These are phyloP conservation scores for Cephus nigrinus DNA, from an alignment of 2,888 invertebrate genomes.

Conservation along the genomic window DNA sequence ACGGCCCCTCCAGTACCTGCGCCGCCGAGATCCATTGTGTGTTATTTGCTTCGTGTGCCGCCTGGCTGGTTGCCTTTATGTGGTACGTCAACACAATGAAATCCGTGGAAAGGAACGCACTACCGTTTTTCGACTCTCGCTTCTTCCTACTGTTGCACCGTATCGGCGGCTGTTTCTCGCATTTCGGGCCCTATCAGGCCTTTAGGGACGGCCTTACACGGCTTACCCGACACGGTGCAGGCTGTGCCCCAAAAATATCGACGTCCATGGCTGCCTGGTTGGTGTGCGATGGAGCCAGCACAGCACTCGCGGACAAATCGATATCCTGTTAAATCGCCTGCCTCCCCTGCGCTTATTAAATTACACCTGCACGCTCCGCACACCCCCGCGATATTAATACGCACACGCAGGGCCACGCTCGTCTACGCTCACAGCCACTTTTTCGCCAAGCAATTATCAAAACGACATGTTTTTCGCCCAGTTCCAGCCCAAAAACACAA, in stretches of 20 bases:
- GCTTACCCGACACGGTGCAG: constrained; percentile 44
- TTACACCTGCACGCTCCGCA: constrained; percentile 41
- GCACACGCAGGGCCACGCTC: constrained; percentile 19
- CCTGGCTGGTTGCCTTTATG: constrained; percentile 6
- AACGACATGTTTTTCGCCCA: constrained; percentile 49
- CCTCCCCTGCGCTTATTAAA: constrained; percentile 54
- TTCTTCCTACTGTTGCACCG: constrained; percentile 1
- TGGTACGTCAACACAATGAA: constrained; percentile 27
- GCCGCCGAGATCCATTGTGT: constrained; percentile 35
- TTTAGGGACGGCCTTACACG: constrained; percentile 42
- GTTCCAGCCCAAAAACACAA: constrained; percentile 57
- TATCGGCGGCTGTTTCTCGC: constrained; percentile 35
- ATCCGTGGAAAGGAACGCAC: constrained; percentile 13
- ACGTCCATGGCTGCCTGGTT: constrained; percentile 61
- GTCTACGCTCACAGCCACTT: constrained; percentile 22
- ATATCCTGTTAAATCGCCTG: constrained; percentile 60
- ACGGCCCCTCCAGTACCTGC: constrained; percentile 52
- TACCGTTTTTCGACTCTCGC: constrained; percentile 30
- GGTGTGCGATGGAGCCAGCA: constrained; percentile 30
- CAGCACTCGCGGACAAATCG: constrained; percentile 54
- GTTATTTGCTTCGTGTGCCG: constrained; percentile 9
- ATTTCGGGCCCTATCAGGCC: constrained; percentile 54
- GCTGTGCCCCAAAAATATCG: constrained; percentile 63
- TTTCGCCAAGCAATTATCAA: constrained; percentile 33
- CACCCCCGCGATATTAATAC: constrained; percentile 20